Conservation (phyloP, 2,113 vertebrate species). For the Collichthys lucidus region DNA sequence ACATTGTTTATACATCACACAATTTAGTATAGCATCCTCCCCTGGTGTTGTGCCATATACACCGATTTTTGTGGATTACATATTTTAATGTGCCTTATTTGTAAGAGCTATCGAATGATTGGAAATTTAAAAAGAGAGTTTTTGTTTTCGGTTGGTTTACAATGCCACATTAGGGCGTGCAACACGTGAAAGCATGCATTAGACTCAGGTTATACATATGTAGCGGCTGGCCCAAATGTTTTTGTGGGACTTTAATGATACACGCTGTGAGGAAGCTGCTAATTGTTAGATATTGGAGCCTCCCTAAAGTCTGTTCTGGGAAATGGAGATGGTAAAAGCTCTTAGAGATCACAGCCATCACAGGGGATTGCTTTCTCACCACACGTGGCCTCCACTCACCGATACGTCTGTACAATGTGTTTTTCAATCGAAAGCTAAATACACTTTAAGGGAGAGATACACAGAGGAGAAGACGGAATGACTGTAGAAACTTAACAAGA, state of each 20-base stretch:
- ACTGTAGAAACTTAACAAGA: neutral
- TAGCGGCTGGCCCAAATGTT: conserved; percentile 37
- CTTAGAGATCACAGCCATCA: conserved; percentile 62
- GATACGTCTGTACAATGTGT: conserved; percentile 1
- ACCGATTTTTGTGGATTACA: neutral
- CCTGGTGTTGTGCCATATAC: neutral
- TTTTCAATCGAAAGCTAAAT: conserved; percentile 41
- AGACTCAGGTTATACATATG: conserved; percentile 4
- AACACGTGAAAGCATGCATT: conserved; percentile 35
- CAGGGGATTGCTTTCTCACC: conserved; percentile 52
- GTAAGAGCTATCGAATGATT: neutral
- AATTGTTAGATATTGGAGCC: conserved; percentile 68
- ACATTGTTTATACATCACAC: conserved; percentile 41
- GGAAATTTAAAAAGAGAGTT: neutral
- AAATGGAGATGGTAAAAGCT: conserved; percentile 73
- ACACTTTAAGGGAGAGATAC: conserved; percentile 39
- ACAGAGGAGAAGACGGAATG: neutral
- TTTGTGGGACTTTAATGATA: conserved; percentile 64
- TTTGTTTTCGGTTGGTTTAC: neutral
- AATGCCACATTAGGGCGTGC: neutral
- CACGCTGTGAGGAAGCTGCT: conserved; percentile 54
- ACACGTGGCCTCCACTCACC: conserved; percentile 15
- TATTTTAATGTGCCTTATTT: neutral
- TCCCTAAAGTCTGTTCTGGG: conserved; percentile 66
- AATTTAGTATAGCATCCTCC: conserved; percentile 25